Conservation (phyloP, 2,113 vertebrate genomes). For the Siphamia tubifer region DNA sequence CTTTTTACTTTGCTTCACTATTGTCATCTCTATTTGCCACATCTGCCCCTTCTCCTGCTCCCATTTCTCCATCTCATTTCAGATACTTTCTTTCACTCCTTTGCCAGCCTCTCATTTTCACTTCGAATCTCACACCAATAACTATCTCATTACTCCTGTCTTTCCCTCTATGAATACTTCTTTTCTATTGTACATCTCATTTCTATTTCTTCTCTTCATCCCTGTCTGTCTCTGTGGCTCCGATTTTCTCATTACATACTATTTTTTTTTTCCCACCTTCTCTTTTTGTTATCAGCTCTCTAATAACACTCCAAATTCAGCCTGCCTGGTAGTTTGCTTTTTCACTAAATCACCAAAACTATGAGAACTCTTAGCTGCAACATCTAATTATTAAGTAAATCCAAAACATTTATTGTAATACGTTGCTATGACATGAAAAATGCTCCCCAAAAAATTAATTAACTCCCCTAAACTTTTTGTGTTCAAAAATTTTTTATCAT, state of each 20-base stretch:
- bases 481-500: too few relatives aligned
- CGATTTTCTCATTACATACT: not conserved
- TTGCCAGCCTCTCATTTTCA: not conserved
- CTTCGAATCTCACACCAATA: not conserved
- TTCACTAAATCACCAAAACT: not conserved
- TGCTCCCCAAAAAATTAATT: too few relatives aligned
- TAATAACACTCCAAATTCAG: not conserved
- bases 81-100: not conserved
- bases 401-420: too few relatives aligned
- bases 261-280: not conserved
- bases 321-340: not conserved
- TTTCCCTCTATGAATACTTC: not conserved
- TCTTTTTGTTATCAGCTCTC: not conserved
- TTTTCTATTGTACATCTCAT: not conserved
- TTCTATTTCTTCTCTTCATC: not conserved
- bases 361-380: too few relatives aligned
- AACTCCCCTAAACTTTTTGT: too few relatives aligned
- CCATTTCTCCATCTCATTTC: not conserved
- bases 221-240: not conserved
- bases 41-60: slow-evolving; percentile 16
- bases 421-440: too few relatives aligned
- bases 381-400: not conserved
- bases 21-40: slow-evolving; percentile 29
- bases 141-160: not conserved
- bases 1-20: slow-evolving; percentile 11